Evolutionary conservation across 2,797 vertebrate species (phyloP).

Genomic region (Propithecus deckenii): DNA sequence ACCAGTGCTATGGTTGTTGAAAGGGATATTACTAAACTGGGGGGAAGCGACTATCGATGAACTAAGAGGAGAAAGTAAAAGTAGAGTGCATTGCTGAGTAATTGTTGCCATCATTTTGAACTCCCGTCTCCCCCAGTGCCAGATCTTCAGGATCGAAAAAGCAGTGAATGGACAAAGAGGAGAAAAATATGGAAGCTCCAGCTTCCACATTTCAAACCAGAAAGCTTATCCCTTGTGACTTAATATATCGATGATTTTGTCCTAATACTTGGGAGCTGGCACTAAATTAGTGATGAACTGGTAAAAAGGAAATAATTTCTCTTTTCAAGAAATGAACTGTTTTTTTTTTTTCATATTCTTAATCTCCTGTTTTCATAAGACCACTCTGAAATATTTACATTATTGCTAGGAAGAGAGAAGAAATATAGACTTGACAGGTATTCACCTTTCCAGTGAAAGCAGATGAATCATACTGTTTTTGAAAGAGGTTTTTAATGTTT

Average conservation of each 20-base stretch:
- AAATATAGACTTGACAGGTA: conserved; percentile 11
- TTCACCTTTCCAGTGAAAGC: conserved; percentile 24
- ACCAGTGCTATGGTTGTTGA: conserved; percentile 44
- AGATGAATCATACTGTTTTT: neutral
- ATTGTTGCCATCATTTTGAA: neutral
- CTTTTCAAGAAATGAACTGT: conserved; percentile 34
- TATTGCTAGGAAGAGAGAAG: conserved; percentile 66
- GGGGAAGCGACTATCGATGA: conserved; percentile 18
- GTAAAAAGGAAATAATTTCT: conserved; percentile 32
- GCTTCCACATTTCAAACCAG: neutral
- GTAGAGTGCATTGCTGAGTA: neutral
- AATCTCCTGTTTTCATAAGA: conserved; percentile 40
- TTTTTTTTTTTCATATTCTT: neutral
- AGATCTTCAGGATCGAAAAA: neutral
- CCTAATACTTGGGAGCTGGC: neutral
- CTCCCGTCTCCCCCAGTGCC: neutral
- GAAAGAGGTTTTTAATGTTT: neutral
- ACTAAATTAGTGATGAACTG: neutral
- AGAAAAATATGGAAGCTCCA: neutral
- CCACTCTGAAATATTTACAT: conserved; percentile 25
- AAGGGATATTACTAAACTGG: conserved; percentile 27
- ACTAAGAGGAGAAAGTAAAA: conserved; percentile 43
- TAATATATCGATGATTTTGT: neutral
- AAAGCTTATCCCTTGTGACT: neutral
- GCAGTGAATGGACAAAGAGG: neutral